phyloP scores from a whole-genome alignment of 2,888 invertebrate species.

The Euclidia mi region DNA sequence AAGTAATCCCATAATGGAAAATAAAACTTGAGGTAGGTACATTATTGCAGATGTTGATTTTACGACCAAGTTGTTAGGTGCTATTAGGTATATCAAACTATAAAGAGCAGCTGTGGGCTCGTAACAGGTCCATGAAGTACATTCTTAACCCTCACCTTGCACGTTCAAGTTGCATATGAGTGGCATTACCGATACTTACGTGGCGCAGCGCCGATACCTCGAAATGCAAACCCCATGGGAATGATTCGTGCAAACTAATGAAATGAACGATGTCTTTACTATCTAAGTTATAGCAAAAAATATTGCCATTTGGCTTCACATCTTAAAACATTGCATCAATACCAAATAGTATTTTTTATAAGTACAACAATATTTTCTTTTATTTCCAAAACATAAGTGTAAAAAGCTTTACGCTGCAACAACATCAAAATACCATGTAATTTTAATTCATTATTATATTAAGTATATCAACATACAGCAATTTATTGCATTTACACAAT shows the following conservation, averaged over 20 bases:
- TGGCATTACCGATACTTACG: constrained; percentile 21
- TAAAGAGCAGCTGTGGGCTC: neutral
- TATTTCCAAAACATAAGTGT: constrained; percentile 40
- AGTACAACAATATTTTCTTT: constrained; percentile 44
- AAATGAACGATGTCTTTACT: constrained; percentile 78
- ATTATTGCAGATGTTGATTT: neutral
- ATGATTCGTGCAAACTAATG: constrained; percentile 92
- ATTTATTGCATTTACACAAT: constrained; percentile 63
- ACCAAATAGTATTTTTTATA: constrained; percentile 42
- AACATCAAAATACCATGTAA: constrained; percentile 54
- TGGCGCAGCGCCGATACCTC: constrained; percentile 56
- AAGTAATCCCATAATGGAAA: neutral
- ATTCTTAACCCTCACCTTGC: constrained; percentile 44
- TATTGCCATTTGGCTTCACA: constrained; percentile 61
- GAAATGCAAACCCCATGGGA: constrained; percentile 82
- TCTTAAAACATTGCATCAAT: constrained; percentile 46
- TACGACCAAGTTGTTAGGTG: neutral
- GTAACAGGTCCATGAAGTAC: constrained; percentile 2
- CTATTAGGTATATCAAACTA: neutral
- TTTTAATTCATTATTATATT: constrained; percentile 49
- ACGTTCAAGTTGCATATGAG: constrained; percentile 14
- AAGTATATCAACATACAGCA: constrained; percentile 48
- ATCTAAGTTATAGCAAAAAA: constrained; percentile 66
- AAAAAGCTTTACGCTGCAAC: constrained; percentile 51
- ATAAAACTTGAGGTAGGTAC: neutral